Evolutionary conservation across 1,140 invertebrate species (phyloP), one percentile per base, ranked within the genome.

Genomic region (Brachionus sp.): DNA sequence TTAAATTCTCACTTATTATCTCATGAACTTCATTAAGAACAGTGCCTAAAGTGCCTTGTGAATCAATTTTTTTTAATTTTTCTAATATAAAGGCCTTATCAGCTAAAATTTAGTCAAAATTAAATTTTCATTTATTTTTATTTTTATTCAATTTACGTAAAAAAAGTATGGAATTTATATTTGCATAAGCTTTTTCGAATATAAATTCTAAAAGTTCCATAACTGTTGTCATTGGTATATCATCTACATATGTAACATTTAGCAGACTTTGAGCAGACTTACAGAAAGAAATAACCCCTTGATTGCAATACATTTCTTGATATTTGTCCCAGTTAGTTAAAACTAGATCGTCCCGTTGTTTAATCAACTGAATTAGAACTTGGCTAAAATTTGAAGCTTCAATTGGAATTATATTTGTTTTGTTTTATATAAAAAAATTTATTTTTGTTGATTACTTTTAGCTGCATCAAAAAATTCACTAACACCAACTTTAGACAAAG

Each of bases 1-100:
- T 29, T n/a, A n/a, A 68, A 70, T 33, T 33, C 29, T 19, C 10
- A 70, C 66, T 19, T 5, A 70, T 70, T 39, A 70, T 70, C 37
- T 70, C 66, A 10, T 70, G 66, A 39, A 70, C 66, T 39, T 70
- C 66, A n/a, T n/a, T 10, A 37, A 70, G 35, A 70, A 70, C 9
- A 12, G 66, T 70, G 12, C 66, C 35, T 10, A 16, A 39, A 4
- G 66, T 70, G 9, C 66, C 66, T 19, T 70, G 29, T 3, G 66
- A 37, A 23, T 70, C 35, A 19, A 70, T 70, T 70, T 70, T 39
- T 39, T 70, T 70, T 5, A 70, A 39, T 39, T 70, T 70, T 19
- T 70, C 7, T 9, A 39, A 10, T 16, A 70, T 16, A 39, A 70
- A 70, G 39, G 12, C 3, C 9, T 39, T 70, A 16, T 70, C 35